A percentile compares a stretch with the other conserved stretches of the same genome.
Evolutionary conservation across 2,888 invertebrate genomes (phyloP).

Genomic region (Mesorhabditis belari): DNA sequence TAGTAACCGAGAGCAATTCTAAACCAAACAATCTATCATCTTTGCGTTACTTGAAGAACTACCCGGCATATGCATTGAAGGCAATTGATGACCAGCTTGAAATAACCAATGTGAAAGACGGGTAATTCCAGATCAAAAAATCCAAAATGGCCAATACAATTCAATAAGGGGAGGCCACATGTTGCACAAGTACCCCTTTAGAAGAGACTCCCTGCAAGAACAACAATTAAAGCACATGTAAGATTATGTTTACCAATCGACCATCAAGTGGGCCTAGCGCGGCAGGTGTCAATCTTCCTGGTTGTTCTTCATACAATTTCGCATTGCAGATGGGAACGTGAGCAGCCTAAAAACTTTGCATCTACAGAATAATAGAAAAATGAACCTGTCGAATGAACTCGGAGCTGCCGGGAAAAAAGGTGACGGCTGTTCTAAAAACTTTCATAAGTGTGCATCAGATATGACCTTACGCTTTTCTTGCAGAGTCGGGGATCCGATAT

Average conservation of each 20-base stretch:
- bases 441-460: not conserved
- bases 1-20: slow-evolving; percentile 75
- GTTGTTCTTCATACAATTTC: slow-evolving; percentile 75
- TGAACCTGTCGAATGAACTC: slow-evolving; percentile 67
- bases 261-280: slow-evolving; percentile 84
- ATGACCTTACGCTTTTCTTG: slow-evolving; percentile 77
- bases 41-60: slow-evolving; percentile 29
- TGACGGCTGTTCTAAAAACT: slow-evolving; percentile 44
- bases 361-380: not conserved
- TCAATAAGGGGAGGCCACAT: slow-evolving; percentile 80
- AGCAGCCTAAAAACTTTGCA: slow-evolving; percentile 66
- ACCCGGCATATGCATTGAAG: slow-evolving; percentile 94
- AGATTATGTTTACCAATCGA: slow-evolving; percentile 68
- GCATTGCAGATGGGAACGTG: slow-evolving; percentile 86
- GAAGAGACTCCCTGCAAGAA: slow-evolving; percentile 70
- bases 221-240: no score
- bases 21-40: slow-evolving; percentile 36
- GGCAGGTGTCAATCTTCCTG: slow-evolving; percentile 71
- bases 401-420: slow-evolving; percentile 44
- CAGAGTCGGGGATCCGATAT: slow-evolving; percentile 84
- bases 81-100: slow-evolving; percentile 79
- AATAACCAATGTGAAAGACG: slow-evolving; percentile 94
- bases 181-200: slow-evolving; percentile 81
- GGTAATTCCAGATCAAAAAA: slow-evolving; percentile 89
- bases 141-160: slow-evolving; percentile 95